Evolutionary conservation across 2,888 invertebrate species (phyloP), one percentile per base, ranked within the genome.

Genomic region (Eristalinus aeneus): DNA sequence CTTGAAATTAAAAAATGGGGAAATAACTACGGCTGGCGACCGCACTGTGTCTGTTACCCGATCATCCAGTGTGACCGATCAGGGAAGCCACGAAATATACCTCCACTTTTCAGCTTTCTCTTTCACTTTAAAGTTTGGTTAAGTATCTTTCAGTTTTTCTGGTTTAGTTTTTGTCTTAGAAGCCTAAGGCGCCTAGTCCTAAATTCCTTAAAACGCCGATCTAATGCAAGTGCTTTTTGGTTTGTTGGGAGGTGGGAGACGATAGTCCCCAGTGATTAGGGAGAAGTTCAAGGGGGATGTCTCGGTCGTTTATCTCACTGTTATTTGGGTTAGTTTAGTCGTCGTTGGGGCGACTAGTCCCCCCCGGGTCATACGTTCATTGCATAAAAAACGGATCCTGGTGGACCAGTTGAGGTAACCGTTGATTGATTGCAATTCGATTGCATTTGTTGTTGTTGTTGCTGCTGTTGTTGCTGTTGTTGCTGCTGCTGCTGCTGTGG

Each of bases 361-460:
- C 90, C 94, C 91, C 94, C 94, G 90, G 94, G 95, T 96, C 96
- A 97, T 93, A 97, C 97, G 91, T 97, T 97, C 97, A 97, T 97
- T 60, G 97, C 96, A 91, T 97, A 97, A 91, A 96, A 97, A 39
- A 97, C 94, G 53, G 96, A 95, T 88, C 92, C 91, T 87, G 91
- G 90, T 3, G 90, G 94, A 31, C 94, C 91, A 2, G 93, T 91
- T 27, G 92, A 93, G 27, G 93, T 93, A 3, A 93, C 93, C 67
- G 93, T 92, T 90, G 92, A 89, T 89, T 89, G 73, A 89, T 91
- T 89, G 89, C 90, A 88, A 88, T 91, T 90, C 87, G 91, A 46
- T 46, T 46, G 46, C 46, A 46, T 46, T 46, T 46, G 46, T 1
- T 46, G 91, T 72, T 92, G 91, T 56, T 87, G 90, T 61, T 46